Conservation (phyloP, 2,888 invertebrate species). For the Protophormia terraenovae region DNA sequence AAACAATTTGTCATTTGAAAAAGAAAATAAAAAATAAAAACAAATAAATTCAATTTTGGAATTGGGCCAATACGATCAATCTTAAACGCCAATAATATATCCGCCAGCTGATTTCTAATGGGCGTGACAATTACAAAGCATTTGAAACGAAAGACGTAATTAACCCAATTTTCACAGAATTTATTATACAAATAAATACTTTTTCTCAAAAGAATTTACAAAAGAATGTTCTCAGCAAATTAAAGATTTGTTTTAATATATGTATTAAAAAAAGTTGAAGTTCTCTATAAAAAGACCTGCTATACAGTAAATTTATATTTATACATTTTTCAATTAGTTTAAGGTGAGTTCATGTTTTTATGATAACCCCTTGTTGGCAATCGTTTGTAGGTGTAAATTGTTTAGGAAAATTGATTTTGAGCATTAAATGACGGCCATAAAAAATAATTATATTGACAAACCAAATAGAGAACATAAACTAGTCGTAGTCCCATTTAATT, state of each 20-base stretch:
- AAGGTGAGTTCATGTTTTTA: neutral
- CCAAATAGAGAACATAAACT: neutral
- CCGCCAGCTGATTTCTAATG: neutral
- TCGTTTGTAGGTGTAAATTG: neutral
- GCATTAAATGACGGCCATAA: neutral
- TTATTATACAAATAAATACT: neutral
- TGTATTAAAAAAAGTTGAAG: too few relatives aligned
- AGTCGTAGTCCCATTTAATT: neutral
- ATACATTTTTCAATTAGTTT: neutral
- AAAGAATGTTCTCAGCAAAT: neutral
- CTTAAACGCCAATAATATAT: neutral
- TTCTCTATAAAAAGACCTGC: neutral
- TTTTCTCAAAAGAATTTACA: neutral
- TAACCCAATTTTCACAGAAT: conserved; percentile 5
- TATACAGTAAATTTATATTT: neutral
- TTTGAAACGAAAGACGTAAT: neutral
- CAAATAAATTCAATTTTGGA: neutral
- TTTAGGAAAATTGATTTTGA: neutral
- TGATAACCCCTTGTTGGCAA: too few relatives aligned
- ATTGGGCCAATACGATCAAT: neutral
- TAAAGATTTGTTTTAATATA: neutral
- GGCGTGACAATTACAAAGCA: neutral
- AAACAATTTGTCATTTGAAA: neutral
- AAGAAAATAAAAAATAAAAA: too few relatives aligned
- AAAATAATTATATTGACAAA: neutral